Conservation (phyloP, 2,797 vertebrate genomes). For the Selene dorsalis region DNA sequence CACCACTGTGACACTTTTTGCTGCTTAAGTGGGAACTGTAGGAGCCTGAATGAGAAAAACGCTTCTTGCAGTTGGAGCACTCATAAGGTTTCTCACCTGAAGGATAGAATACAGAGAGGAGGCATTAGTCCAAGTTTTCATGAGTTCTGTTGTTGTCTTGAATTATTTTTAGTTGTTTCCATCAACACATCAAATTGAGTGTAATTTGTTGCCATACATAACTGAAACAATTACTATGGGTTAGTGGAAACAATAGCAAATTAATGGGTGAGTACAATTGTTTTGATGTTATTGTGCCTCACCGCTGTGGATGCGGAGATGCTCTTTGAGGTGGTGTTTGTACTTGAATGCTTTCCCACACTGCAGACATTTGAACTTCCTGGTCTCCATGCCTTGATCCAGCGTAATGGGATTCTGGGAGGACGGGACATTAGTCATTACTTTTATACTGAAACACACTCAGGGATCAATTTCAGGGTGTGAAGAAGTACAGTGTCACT, state of each 20-base stretch:
- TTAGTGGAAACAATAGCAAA: conserved; percentile 69
- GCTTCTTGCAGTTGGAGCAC: conserved; percentile 87
- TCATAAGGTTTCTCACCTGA: conserved; percentile 90
- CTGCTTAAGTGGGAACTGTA: conserved; percentile 88
- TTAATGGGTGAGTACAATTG: conserved; percentile 51
- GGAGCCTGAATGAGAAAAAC: conserved; percentile 88
- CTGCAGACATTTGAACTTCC: conserved; percentile 88
- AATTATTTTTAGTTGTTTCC: conserved; percentile 44
- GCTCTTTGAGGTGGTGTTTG: conserved; percentile 91
- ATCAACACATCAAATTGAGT: conserved; percentile 47
- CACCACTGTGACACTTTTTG: conserved; percentile 84
- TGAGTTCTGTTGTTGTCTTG: conserved; percentile 26
- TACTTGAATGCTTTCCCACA: conserved; percentile 91
- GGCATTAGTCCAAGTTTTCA: conserved; percentile 36
- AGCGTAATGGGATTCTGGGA: conserved; percentile 69
- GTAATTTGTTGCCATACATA: conserved; percentile 59
- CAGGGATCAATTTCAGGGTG: not conserved
- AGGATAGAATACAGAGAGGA: conserved; percentile 43
- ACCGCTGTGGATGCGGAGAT: conserved; percentile 90
- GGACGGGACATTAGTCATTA: conserved; percentile 46
- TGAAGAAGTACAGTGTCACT: not conserved
- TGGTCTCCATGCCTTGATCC: conserved; percentile 83
- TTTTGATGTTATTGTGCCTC: conserved; percentile 74
- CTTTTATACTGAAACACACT: conserved; percentile 6
- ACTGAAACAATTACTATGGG: conserved; percentile 60